These are phyloP conservation scores for Chionis minor DNA, from an alignment of 2,113 vertebrate species.

Conservation along the genomic window DNA sequence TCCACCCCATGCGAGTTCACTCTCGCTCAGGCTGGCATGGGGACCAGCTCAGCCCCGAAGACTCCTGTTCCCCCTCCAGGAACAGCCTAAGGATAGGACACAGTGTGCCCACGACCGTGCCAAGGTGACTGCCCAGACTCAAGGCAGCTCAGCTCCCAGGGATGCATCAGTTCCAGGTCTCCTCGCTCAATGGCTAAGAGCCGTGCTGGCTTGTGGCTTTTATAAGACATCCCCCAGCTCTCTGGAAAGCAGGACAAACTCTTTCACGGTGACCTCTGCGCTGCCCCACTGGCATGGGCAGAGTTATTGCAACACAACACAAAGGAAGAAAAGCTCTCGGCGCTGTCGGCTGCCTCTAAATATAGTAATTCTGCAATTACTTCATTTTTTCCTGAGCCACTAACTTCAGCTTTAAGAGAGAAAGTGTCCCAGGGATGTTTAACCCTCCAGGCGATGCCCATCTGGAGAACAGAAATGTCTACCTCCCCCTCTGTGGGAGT, in stretches of 20 bases:
- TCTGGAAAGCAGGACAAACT: background rate
- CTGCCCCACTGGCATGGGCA: background rate
- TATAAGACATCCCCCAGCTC: background rate
- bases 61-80: background rate
- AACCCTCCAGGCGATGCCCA: background rate
- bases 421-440: background rate
- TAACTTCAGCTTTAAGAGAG: conserved; percentile 9
- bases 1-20: background rate
- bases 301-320: background rate
- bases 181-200: background rate
- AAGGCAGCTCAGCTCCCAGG: background rate
- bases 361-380: conserved; percentile 2
- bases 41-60: background rate
- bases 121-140: background rate
- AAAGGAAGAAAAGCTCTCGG: conserved; percentile 13
- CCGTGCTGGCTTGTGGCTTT: background rate
- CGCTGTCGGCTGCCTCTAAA: background rate
- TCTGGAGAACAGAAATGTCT: background rate
- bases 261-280: background rate
- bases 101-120: background rate
- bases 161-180: background rate
- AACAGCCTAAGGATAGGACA: background rate
- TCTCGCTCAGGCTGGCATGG: fast-evolving
- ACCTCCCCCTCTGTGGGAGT: background rate
- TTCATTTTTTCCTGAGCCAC: conserved; percentile 19